These are phyloP conservation scores for Apodemus sylvaticus DNA, from an alignment of 2,113 vertebrate genomes.

Conservation along the genomic window DNA sequence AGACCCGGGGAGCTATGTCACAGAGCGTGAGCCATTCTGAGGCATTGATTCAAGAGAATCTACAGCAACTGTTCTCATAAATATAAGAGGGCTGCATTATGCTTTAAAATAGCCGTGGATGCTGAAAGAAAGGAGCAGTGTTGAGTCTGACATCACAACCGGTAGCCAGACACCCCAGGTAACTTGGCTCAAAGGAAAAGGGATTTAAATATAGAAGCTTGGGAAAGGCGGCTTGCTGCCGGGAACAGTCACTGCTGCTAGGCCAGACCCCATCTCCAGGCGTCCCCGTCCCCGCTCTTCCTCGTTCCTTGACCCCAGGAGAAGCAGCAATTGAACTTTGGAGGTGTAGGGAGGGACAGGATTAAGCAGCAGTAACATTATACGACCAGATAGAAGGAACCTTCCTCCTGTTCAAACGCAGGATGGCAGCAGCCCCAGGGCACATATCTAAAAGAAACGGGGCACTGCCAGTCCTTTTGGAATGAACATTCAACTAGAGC, in stretches of 20 bases:
- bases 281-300: not conserved
- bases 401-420: not conserved
- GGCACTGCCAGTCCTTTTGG: not conserved
- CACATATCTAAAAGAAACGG: not conserved
- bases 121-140: not conserved
- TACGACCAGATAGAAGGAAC: not conserved
- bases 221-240: not conserved
- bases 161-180: slow-evolving; percentile 43
- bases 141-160: not conserved
- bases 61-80: not conserved
- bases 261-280: not conserved
- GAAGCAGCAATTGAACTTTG: accelerated
- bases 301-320: not conserved
- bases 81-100: not conserved
- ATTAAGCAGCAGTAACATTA: not conserved
- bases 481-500: not conserved
- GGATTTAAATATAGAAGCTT: slow-evolving; percentile 63
- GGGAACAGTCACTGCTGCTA: not conserved
- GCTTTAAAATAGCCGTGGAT: slow-evolving; percentile 5
- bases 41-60: not conserved
- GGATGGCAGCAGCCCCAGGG: not conserved
- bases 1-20: not conserved
- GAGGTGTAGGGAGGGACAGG: not conserved
- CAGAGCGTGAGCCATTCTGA: not conserved
- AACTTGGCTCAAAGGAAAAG: slow-evolving; percentile 30